These are phyloP conservation scores for Acanthiza pusilla DNA, from an alignment of 2,797 vertebrate species.

Conservation along the genomic window DNA sequence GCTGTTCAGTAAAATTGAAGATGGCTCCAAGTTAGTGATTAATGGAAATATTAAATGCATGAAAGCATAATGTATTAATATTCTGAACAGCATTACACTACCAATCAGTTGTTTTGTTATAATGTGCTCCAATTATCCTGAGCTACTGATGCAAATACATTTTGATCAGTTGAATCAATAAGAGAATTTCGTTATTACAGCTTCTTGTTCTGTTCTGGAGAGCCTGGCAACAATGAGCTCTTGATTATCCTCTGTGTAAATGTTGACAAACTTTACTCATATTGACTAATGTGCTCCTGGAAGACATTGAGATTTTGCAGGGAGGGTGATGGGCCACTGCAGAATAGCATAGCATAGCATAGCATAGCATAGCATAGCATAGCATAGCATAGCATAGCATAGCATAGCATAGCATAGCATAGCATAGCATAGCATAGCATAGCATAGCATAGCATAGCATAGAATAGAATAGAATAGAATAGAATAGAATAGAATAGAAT, in stretches of 20 bases:
- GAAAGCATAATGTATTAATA: constrained; percentile 46
- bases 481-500: not conserved
- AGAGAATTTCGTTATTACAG: constrained; percentile 47
- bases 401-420: too few species aligned
- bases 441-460: not conserved
- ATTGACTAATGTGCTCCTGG: not conserved
- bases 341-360: not conserved
- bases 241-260: constrained; percentile 26
- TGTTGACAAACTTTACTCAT: constrained; percentile 12
- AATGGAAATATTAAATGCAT: constrained; percentile 56
- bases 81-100: constrained; percentile 12
- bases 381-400: not conserved
- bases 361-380: not conserved
- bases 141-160: constrained; percentile 59
- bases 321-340: too few species aligned
- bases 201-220: constrained; percentile 51
- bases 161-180: constrained; percentile 67
- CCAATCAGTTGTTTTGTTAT: constrained; percentile 58
- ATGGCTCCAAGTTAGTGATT: constrained; percentile 29
- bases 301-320: not conserved
- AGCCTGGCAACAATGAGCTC: constrained; percentile 44
- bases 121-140: constrained; percentile 14
- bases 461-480: not conserved
- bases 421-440: too few species aligned
- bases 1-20: not conserved